Evolutionary conservation across 2,888 invertebrate genomes (phyloP).

Genomic region (Monochamus alternatus): DNA sequence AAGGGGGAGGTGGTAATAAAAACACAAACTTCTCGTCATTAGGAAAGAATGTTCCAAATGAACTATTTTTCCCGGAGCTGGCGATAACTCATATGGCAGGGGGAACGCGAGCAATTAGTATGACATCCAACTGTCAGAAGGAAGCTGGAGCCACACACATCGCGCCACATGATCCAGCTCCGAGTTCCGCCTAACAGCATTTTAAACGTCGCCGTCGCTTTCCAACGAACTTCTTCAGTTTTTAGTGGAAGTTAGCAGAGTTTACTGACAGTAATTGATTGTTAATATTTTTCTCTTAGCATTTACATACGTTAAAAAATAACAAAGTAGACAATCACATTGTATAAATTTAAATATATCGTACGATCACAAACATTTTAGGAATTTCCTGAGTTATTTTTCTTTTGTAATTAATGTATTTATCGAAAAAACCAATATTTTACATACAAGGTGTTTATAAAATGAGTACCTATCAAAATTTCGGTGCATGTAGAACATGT

Average conservation of each 20-base stretch:
- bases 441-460: too few relatives aligned
- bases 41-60: slow-evolving; percentile 64
- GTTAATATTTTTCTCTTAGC: background rate
- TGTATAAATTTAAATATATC: too few relatives aligned
- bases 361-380: too few relatives aligned
- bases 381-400: too few relatives aligned
- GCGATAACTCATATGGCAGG: slow-evolving; percentile 63
- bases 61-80: slow-evolving; percentile 61
- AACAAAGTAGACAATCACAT: too few relatives aligned
- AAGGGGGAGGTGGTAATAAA: slow-evolving; percentile 48
- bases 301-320: background rate
- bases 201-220: slow-evolving; percentile 53
- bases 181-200: slow-evolving; percentile 48
- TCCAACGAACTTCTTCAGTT: slow-evolving; percentile 48
- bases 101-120: slow-evolving; percentile 68
- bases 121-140: slow-evolving; percentile 66
- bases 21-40: slow-evolving; percentile 59
- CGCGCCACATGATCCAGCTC: slow-evolving; percentile 56
- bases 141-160: slow-evolving; percentile 65
- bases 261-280: background rate
- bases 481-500: too few relatives aligned
- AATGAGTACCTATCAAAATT: too few relatives aligned
- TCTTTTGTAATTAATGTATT: too few relatives aligned
- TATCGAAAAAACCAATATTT: too few relatives aligned
- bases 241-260: slow-evolving; percentile 12